Percentiles rank a stretch among this genome's conserved stretches.
phyloP scores from a whole-genome alignment of 2,888 invertebrate genomes.

The Plebejus anna region DNA sequence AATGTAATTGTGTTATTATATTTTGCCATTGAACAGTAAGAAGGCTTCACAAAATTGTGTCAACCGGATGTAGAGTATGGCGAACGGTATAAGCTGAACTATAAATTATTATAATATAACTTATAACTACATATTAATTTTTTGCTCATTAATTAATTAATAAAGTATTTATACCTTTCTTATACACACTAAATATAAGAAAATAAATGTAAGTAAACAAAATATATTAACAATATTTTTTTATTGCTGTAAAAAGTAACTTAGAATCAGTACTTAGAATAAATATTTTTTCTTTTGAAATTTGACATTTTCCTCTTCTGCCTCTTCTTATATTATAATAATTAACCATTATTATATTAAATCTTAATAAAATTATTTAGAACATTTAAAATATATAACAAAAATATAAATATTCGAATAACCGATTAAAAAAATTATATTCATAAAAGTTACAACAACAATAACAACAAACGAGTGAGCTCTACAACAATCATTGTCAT shows the following conservation, averaged over 20 bases:
- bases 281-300: no score
- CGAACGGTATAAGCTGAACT: background rate
- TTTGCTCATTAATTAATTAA: no score
- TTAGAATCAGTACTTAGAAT: no score
- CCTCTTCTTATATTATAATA: no score
- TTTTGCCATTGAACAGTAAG: background rate
- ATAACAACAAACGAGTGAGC: background rate
- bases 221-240: no score
- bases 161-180: no score
- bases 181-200: no score
- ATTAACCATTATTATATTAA: no score
- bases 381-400: background rate
- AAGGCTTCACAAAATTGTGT: background rate
- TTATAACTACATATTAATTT: background rate
- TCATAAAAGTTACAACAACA: background rate
- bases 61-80: conserved; percentile 2
- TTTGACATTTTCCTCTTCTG: no score
- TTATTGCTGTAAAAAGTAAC: no score
- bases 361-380: background rate
- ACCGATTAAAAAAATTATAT: background rate
- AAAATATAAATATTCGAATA: background rate
- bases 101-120: no score
- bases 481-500: conserved; percentile 35
- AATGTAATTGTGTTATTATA: background rate
- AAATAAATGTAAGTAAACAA: no score